Evolutionary conservation across 2,888 invertebrate genomes (phyloP), one percentile per base, ranked within the genome.

Genomic region (Falcaria lacertinaria): DNA sequence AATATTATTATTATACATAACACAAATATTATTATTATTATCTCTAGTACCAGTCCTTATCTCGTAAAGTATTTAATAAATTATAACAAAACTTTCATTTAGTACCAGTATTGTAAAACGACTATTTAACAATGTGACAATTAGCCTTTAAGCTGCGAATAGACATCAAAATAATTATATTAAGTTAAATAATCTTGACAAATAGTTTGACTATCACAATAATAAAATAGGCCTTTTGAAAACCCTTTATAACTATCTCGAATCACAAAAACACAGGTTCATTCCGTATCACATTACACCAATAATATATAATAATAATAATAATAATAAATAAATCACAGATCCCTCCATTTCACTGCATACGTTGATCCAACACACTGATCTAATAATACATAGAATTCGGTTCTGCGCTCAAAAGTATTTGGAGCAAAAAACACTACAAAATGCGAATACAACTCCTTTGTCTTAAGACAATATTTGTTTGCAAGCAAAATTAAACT

Each of bases 201-300:
- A 36, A 17, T 19, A 37, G 37, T 51, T 55, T 60, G 57, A 64
- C 59, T 72, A 74, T 74, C 74, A 74, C 70, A 69, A 57, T 57
- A 52, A 7, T 34, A 48, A 11, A 28, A 11, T 40, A 59, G 65
- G 68, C 61, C 58, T 67, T 69, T 57, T 48, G 2, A 66, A 68
- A 67, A 64, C 66, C 67, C 54, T 28, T 11, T 44, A 53, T 51
- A 52, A 45, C 54, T 52, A 57, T 52, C 37, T 57, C 43, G 49
- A 60, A 61, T 60, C 55, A 60, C 53, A 52, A 50, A 44, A 47
- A 53, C 43, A 39, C 41, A 43, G 52, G 49, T 50, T 43, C 44
- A 46, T 39, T 51, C 32, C 25, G 44, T 22, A 42, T 43, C 61
- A 60, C 60, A 58, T 59, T 56, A 51, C 40, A 49, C 44, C 45